Conservation (phyloP, 2,888 invertebrate species). For the Ischnus inquisitorius region DNA sequence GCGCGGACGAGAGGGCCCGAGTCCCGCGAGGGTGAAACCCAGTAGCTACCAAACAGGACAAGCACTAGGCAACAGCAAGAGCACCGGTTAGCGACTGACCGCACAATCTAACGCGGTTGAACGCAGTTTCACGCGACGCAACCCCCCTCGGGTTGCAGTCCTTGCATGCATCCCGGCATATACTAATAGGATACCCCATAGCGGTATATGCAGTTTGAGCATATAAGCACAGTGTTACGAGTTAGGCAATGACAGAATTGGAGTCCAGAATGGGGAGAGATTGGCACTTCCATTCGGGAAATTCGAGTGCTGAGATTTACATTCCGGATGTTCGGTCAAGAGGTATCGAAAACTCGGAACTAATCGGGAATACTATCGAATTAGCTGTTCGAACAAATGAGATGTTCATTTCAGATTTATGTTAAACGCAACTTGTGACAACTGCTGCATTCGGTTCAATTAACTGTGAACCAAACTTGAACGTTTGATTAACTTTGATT, state of each 20-base stretch:
- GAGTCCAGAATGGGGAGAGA: constrained; percentile 43
- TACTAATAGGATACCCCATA: constrained; percentile 57
- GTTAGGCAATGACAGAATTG: constrained; percentile 46
- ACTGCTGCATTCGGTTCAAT: too few species aligned
- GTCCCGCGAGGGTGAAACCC: constrained; percentile 64
- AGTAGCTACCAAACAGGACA: constrained; percentile 56
- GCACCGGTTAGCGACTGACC: constrained; percentile 70
- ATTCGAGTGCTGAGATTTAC: constrained; percentile 44
- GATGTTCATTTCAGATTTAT: too few species aligned
- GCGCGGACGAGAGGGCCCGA: constrained; percentile 49
- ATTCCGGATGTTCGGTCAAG: not conserved
- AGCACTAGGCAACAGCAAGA: constrained; percentile 57
- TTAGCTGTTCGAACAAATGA: too few species aligned
- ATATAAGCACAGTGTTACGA: constrained; percentile 53
- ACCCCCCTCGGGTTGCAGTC: constrained; percentile 38
- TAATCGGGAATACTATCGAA: too few species aligned
- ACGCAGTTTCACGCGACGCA: constrained; percentile 67
- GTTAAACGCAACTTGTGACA: too few species aligned
- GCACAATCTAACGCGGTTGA: constrained; percentile 70
- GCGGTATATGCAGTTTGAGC: constrained; percentile 23
- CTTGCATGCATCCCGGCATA: constrained; percentile 59
- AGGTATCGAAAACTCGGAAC: not conserved
- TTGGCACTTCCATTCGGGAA: constrained; percentile 43
- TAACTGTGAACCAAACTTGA: too few species aligned
- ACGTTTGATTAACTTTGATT: too few species aligned